Base-by-base conservation (phyloP, 2,888 invertebrate species). In the Barypeithes pellucidus region DNA sequence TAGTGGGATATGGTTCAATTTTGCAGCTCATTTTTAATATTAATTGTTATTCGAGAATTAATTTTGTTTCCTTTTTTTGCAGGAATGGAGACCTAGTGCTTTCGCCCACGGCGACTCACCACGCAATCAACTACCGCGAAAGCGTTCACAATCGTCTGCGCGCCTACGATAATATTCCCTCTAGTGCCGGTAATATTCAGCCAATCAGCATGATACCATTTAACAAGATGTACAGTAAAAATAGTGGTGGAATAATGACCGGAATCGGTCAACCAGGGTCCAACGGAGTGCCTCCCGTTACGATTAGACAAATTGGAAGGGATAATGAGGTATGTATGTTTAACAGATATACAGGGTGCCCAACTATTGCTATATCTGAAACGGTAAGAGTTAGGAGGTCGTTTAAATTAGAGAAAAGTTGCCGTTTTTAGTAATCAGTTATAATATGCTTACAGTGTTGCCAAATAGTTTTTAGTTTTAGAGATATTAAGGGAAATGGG, bases 31-130 rank as follows among this genome's bases (percentile, higher is more conserved):
- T 39, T 11, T 12, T 39, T 12, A 5, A 39, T 39, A n/a, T 3
- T n/a, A 12, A n/a, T 39, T n/a, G n/a, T n/a, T n/a, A n/a, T n/a
- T n/a, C n/a, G n/a, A n/a, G n/a, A n/a, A n/a, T n/a, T n/a, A 1
- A 39, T n/a, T n/a, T 39, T 39, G 7, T 39, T 39, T 39, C 45
- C n/a, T n/a, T 20, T 50, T 50, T 82, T 68, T 71, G n/a, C 24
- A 89, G 95, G 68, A 92, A 91, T 76, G 95, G 95, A 0, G 94
- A 95, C 81, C 85, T 95, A 59, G 88, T 94, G 0, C 82, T 95
- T 12, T 90, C 94, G 0, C 90, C 92, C 3, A 91, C 90, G 75
- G 94, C 95, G 0, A 90, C 92, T 12, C 90, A 92, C 0, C 91
- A 92, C 79, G 94, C 95, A 0, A 89, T 90, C 0, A 93, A 91